Base-by-base conservation (phyloP, 2,888 invertebrate species). In the Odontocerum albicorne region DNA sequence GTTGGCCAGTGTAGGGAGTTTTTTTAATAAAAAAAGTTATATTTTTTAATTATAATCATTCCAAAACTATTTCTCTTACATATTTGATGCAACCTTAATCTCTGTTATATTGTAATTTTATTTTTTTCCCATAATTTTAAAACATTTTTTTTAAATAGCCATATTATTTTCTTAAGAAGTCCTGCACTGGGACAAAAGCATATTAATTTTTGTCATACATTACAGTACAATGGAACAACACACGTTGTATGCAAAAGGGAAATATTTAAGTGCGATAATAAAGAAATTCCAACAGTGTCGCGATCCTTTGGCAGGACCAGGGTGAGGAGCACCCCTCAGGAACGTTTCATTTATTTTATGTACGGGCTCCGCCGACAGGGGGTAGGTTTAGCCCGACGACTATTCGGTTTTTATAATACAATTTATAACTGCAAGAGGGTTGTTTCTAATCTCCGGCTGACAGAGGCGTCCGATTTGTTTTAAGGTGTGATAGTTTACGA, bases 321-420 rank as follows among this genome's bases (percentile, higher is more conserved):
- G 52, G 52, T 52, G 52, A 22, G 32, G 15, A 27, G 39, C 36
- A 19, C 52, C 52, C 57, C 57, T 22, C 20, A 27, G 47, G n/a
- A 59, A 49, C 55, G 46, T 55, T 60, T 60, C 60, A 60, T 60
- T 60, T 60, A 57, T 60, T 60, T 60, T 55, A 55, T 55, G 59
- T 49, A 40, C 51, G 57, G 32, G 39, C 32, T 31, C 35, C 50
- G 49, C 39, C 44, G 59, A 55, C 52, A 49, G 46, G 49, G 51
- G 52, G 49, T 52, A 46, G 55, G 52, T 52, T 49, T 56, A 46
- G 56, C 49, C 46, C 50, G 43, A 40, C 57, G 55, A 59, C 56
- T 56, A 49, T 60, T 57, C 49, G 57, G 55, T 60, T 60, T 60
- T 57, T 60, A 60, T 60, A 60, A 60, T 60, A 55, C 60, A 60